Evolutionary conservation across 2,888 invertebrate genomes (phyloP), one percentile per base, ranked within the genome.

Genomic region (Campaea margaritaria): DNA sequence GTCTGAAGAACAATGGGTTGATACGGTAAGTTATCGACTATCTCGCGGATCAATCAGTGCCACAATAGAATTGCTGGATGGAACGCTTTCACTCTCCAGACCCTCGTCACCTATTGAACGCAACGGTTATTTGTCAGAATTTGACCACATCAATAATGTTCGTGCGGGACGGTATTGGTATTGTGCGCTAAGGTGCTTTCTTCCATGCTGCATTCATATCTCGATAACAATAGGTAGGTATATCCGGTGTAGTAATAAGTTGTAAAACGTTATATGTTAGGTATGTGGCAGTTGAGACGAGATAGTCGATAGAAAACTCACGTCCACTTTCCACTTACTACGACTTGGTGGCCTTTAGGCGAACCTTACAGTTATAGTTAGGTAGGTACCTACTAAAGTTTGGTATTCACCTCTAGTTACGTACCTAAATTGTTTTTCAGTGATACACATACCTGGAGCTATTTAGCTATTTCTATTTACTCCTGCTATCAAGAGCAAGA

Each of bases 1-100:
- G 67, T 72, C 71, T 73, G 70, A 77, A 81, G 83, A 88, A 89
- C 89, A 89, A 89, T 89, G 67, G 86, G 59, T 65, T 74, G 83
- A 81, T 81, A 81, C 73, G 77, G 76, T 73, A 76, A 77, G 76
- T 81, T 83, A 86, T 81, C 60, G 50, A 45, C 70, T 71, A 83
- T 84, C 83, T 76, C 62, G 70, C 74, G 74, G 78, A 87, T 87
- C 85, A 83, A 84, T 82, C 85, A 79, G 73, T 69, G 65, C 71
- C 74, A 88, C 88, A 89, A 89, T 86, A 75, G 85, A 83, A 85
- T 85, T 85, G 81, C 76, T 70, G 57, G 64, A 73, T 70, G 57
- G 64, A 73, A 71, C 67, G 72, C 88, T 89, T 87, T 89, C 88
- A 79, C 85, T 61, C 45, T 31, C 31, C 28, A n/a, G 31, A 39